Base-by-base conservation (phyloP, 2,888 invertebrate genomes). In the Halictus quadricinctus region DNA sequence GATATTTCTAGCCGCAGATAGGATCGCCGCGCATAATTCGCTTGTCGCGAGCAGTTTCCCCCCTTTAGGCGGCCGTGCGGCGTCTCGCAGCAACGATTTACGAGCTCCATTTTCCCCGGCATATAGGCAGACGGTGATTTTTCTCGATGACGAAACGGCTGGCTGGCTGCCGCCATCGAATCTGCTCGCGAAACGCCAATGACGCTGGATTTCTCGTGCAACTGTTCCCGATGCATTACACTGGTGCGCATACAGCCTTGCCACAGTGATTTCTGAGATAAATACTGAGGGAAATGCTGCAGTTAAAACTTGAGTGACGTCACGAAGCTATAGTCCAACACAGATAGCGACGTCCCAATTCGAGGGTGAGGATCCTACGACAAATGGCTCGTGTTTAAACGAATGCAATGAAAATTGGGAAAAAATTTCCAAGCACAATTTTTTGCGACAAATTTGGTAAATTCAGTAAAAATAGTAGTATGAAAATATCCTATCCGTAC, bases 11-110 rank as follows among this genome's bases (percentile, higher is more conserved):
- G 48, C 69, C 41, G 48, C 41, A 70, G 77, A 54, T 77, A 70
- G n/a, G 41, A 50, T 77, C 77, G 69, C 48, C 69, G 48, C 69
- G 77, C 69, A 48, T 77, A 77, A 72, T 72, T 58, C 54, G 48
- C 43, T 70, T 58, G 50, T 70, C 41, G 70, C 75, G 77, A 70
- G 21, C 36, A 54, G 48, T 50, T 43, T 18, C 18, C 70, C 77
- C 15, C 66, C 66, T 21, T 54, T 41, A 18, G 36, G 64, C 66
- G 8, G 36, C 54, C 70, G 54, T n/a, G 54, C 18, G 60, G 54
- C 77, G 77, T 82, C 72, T 78, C 76, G 72, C 77, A 41, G 41
- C 5, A 18, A 41, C 48, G 78, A 79, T 82, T 79, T 79, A 82
- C 79, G 82, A 82, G 70, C 70, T 58, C 77, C 41, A 46, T 66